phyloP scores from a whole-genome alignment of 2,888 invertebrate species.

The Alloplasta piceator region DNA sequence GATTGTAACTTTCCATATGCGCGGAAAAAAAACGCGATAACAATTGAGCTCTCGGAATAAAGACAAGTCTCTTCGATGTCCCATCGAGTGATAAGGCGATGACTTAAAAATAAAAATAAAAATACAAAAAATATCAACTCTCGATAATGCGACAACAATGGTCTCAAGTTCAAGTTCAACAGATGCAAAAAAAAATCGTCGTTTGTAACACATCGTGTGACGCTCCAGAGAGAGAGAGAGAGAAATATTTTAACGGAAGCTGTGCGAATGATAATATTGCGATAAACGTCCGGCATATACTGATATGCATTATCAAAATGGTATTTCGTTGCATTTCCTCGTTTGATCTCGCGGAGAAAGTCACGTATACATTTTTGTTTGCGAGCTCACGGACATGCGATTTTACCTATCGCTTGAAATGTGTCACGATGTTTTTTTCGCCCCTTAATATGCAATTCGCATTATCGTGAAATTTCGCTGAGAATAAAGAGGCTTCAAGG shows the following conservation, averaged over 20 bases:
- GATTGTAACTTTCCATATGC: no score
- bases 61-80: no score
- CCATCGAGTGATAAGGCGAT: no score
- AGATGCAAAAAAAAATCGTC: background rate
- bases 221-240: background rate
- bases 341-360: conserved; percentile 27
- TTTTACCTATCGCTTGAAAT: background rate
- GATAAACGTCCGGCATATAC: conserved; percentile 1
- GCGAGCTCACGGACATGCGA: background rate
- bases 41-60: no score
- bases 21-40: no score
- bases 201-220: background rate
- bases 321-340: conserved; percentile 42
- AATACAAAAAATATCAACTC: no score
- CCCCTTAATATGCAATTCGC: background rate
- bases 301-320: background rate
- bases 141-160: no score
- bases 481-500: background rate
- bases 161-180: background rate
- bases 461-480: background rate
- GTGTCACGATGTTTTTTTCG: no score
- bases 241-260: conserved; percentile 43
- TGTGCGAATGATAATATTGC: conserved; percentile 34
- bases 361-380: background rate
- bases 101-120: no score